Base-by-base conservation (phyloP, 2,113 vertebrate genomes). In the Leucopternis melanops region DNA sequence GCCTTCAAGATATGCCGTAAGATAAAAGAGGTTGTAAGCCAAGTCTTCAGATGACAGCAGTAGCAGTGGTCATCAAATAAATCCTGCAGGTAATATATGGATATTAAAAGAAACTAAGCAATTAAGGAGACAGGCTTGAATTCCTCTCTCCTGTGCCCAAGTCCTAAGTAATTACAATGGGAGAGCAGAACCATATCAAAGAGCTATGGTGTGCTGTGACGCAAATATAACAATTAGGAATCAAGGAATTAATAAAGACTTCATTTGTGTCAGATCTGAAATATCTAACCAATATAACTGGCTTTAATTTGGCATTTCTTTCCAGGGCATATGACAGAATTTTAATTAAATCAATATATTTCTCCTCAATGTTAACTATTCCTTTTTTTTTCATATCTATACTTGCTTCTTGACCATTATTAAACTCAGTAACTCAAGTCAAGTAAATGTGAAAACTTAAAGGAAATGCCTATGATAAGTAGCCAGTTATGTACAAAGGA, bases 341-440 rank as follows among this genome's bases (percentile, higher is more conserved):
- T 84, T 97, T 97, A 97, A 97, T 97, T 97, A 96, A 97, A 95
- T 97, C 96, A 94, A 97, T 97, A 95, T 55, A 82, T 97, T 95
- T 96, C 82, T 86, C 62, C 94, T 90, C 84, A 82, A 17, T 88
- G 86, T 74, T 91, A 94, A 94, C 52, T 47, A 52, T 65, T 78
- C 11, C 5, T 21, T 77, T 70, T 82, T 94, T 82, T 66, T 44
- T 31, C 10, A 67, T 13, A 75, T 61, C 86, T 72, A 26, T 71
- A 36, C 70, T 92, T 93, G 61, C 69, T 84, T 97, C 86, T 96
- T 97, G 92, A 94, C 88, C 92, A 71, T 93, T 97, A 96, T 95
- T 97, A 90, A 92, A 96, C 47, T 88, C 95, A 57, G 84, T 97
- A 96, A 96, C 81, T 95, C 95, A 94, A 86, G 47, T 80, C 85